Conservation (phyloP, 2,113 vertebrate genomes). For the Trichechus manatus region DNA sequence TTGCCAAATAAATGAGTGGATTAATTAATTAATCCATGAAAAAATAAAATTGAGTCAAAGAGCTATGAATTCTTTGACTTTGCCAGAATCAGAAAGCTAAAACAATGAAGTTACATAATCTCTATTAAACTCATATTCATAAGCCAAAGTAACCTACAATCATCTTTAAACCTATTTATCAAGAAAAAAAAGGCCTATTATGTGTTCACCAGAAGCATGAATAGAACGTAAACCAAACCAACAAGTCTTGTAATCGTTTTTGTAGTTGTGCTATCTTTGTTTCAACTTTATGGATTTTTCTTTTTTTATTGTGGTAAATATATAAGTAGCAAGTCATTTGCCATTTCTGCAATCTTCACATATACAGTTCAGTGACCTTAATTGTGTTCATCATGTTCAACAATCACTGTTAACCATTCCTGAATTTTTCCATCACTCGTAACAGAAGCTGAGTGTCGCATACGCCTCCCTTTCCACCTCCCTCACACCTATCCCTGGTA, state of each 20-base stretch:
- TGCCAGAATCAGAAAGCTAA: constrained; percentile 1
- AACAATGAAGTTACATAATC: background rate
- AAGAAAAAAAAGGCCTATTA: background rate
- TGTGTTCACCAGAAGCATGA: background rate
- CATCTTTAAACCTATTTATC: background rate
- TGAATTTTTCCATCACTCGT: no score
- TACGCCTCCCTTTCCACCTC: no score
- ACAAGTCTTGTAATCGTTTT: background rate
- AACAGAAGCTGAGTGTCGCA: no score
- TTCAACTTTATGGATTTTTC: background rate
- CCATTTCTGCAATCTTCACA: no score
- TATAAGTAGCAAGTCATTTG: no score
- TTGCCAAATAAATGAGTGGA: constrained; percentile 5
- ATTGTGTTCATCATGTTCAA: no score
- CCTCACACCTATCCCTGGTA: no score
- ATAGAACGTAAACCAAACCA: constrained; percentile 52
- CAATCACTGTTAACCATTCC: no score
- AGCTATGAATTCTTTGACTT: background rate
- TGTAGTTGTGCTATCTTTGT: background rate
- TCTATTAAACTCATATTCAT: background rate
- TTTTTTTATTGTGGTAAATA: no score
- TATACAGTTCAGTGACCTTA: no score
- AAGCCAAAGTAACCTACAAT: background rate
- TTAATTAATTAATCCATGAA: background rate
- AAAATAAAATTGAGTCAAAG: background rate